Base-by-base conservation (phyloP, 1,140 invertebrate species). In the Rhynchophorus ferrugineus region DNA sequence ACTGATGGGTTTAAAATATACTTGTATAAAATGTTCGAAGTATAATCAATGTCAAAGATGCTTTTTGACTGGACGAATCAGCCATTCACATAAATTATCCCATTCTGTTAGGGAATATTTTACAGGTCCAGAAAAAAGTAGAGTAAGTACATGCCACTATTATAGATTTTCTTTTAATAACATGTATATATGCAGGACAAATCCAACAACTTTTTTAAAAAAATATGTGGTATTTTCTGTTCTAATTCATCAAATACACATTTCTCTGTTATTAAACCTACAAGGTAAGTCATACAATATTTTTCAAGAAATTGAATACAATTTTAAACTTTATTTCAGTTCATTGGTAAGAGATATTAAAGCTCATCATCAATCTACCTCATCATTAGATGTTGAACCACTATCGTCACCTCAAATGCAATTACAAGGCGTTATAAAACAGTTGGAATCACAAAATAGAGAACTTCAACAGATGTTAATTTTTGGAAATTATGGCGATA, bases 51-150 rank as follows among this genome's bases (percentile, higher is more conserved):
- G 85, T 67, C 85, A 88, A 66, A 78, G 77, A 49, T 88, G 85
- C 69, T 88, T 88, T 70, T 84, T 87, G 64, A 77, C 75, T 53
- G 83, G 82, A n/a, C 65, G 75, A 54, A 75, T 73, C 44, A 78
- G 73, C 14, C 81, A 83, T 69, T 75, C 73, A 34, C 85, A 89
- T 65, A 87, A 86, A 71, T 63, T 82, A 8, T 75, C 74, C 8
- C 85, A 89, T 73, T 79, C 81, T 33, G 82, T 74, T 64, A 81
- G 84, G 68, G 86, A 89, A 73, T 87, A 87, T 69, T 84, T 81
- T 58, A 65, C 62, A 49, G 61, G 69, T 63, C 70, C 69, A 62
- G 50, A 56, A 11, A 44, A 18, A 3, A 44, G 1, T 48, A 43
- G 44, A 43, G 35, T 37, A 13, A 45, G 41, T 33, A 38, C 16